Evolutionary conservation across 2,888 invertebrate genomes (phyloP).

Genomic region (Megamerina dolium): DNA sequence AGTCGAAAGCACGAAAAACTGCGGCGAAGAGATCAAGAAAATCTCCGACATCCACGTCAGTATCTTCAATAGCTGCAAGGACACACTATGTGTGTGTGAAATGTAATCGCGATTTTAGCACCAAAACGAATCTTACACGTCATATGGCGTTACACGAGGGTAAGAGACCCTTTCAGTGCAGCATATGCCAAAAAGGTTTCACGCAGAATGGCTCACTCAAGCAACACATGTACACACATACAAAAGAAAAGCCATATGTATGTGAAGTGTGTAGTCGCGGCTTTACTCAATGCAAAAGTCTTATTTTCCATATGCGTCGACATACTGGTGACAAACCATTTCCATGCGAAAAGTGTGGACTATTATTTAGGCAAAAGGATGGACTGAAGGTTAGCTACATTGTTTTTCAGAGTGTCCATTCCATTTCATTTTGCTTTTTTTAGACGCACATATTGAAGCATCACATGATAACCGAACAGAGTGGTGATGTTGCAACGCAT

Average conservation of each 20-base stretch:
- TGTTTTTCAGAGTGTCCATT: background rate
- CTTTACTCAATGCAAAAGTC: slow-evolving; percentile 40
- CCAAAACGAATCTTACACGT: slow-evolving; percentile 40
- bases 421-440: slow-evolving; percentile 2
- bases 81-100: slow-evolving; percentile 29
- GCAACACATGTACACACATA: slow-evolving; percentile 40
- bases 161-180: slow-evolving; percentile 33
- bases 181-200: slow-evolving; percentile 35
- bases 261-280: slow-evolving; percentile 36
- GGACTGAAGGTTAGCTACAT: slow-evolving; percentile 32
- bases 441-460: slow-evolving; percentile 34
- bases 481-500: slow-evolving; percentile 18
- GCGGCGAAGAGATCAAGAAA: slow-evolving; percentile 3
- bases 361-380: slow-evolving; percentile 39
- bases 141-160: slow-evolving; percentile 40
- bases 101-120: slow-evolving; percentile 40
- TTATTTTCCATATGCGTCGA: slow-evolving; percentile 38
- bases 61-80: slow-evolving; percentile 12
- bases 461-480: slow-evolving; percentile 23
- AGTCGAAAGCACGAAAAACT: slow-evolving; percentile 2
- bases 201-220: slow-evolving; percentile 39
- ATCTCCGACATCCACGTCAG: background rate
- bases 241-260: slow-evolving; percentile 37
- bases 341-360: slow-evolving; percentile 36
- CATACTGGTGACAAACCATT: slow-evolving; percentile 43